Conservation (phyloP, 2,888 invertebrate genomes). For the Platynereis dumerilii region DNA sequence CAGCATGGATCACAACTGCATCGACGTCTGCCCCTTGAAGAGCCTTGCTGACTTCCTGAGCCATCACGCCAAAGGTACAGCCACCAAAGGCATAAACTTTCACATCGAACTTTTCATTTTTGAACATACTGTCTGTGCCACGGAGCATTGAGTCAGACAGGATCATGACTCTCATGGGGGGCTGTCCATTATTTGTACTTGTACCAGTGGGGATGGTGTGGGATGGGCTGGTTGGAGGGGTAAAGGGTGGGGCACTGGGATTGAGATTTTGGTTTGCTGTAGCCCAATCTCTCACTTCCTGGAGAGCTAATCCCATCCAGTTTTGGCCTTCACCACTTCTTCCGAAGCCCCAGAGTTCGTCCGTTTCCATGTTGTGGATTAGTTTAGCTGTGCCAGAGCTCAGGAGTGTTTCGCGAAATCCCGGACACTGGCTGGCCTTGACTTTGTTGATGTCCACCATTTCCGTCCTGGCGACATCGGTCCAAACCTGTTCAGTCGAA, state of each 20-base stretch:
- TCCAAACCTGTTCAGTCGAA: too few species aligned
- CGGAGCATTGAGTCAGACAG: too few species aligned
- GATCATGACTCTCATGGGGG: too few species aligned
- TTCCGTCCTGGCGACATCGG: too few species aligned
- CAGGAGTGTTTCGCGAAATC: not conserved
- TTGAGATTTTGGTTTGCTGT: too few species aligned
- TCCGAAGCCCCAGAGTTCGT: slow-evolving; percentile 8
- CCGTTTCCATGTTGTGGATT: slow-evolving; percentile 13
- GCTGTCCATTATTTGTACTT: too few species aligned
- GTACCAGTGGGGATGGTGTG: too few species aligned
- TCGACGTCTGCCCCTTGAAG: not conserved
- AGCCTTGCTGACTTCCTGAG: too few species aligned
- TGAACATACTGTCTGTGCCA: too few species aligned
- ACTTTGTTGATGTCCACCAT: too few species aligned
- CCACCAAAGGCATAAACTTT: not conserved
- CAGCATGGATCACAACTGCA: not conserved
- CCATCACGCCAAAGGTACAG: not conserved
- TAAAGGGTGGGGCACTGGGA: too few species aligned
- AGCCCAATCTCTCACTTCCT: not conserved
- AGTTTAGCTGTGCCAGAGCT: not conserved
- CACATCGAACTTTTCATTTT: not conserved
- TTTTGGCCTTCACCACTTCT: not conserved
- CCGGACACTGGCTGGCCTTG: not conserved
- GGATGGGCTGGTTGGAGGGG: too few species aligned
- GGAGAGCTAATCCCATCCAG: not conserved